Base-by-base conservation (phyloP, 2,113 vertebrate genomes). In the Callopanchax toddi region DNA sequence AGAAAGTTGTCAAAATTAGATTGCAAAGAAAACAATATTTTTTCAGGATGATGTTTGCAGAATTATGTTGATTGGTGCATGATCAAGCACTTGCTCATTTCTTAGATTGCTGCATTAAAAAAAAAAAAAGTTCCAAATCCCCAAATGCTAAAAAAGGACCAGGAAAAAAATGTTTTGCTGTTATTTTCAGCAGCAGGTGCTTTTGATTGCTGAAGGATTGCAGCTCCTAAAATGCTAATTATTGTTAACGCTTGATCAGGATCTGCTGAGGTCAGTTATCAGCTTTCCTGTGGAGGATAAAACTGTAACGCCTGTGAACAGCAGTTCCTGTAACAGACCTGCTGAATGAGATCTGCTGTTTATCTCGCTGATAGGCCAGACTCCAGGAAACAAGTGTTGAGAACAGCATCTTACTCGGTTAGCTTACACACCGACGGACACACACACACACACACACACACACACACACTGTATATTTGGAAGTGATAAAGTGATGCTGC, bases 341-440 rank as follows among this genome's bases (percentile, higher is more conserved):
- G 74, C 67, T 11, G 78, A 89, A 84, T 84, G 77, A 80, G 58
- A 84, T 92, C 86, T 87, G 85, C 74, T 56, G 68, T 77, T 85
- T 82, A 76, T 75, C 86, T 91, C 45, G 58, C 87, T 87, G 86
- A 88, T 88, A 89, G 72, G 46, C 49, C 81, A 58, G 86, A 78
- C 86, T 87, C 86, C 88, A 77, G 85, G 76, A 82, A 78, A 40
- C 67, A 78, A 67, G 82, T 82, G 82, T 85, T 67, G 74, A 81
- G 79, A 85, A 73, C 56, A 56, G 50, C 46, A 29, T 74, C 80
- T 67, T 44, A 57, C 50, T 77, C 65, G 65, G 62, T 66, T 48
- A 46, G 50, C 60, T 55, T 55, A 71, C 70, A 56, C 60, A 66
- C 51, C 58, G 21, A 54, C 39, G 39, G 32, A 59, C 0, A 58